Base-by-base conservation (phyloP, 2,797 vertebrate species). In the Alfaro cultratus region DNA sequence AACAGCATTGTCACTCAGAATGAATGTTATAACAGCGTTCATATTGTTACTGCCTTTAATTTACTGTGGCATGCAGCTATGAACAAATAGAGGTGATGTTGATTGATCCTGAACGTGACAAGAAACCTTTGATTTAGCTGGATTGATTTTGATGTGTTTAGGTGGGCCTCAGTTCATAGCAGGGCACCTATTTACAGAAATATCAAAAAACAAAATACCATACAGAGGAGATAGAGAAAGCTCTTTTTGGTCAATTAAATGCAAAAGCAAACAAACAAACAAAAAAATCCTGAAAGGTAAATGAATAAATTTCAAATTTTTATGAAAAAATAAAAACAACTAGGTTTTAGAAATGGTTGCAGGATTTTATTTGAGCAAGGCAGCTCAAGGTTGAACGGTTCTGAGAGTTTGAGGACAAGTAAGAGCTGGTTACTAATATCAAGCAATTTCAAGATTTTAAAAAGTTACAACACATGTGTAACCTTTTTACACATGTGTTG, bases 1-100 rank as follows among this genome's bases (percentile, higher is more conserved):
- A 79, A 75, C 60, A 72, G 23, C 73, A 36, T 75, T 85, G 88
- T 88, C 88, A 84, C 46, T 90, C 87, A 87, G 57, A 74, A 67
- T 80, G 46, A 82, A 15, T 36, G 55, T 72, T 70, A 81, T 34
- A 76, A 86, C 75, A 46, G n/a, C 72, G 75, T 71, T 45, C 80
- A 83, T 64, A 57, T 29, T 67, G 9, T 39, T 77, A 51, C 72
- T 75, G n/a, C 34, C 64, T 85, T 85, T 82, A 79, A 78, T 85
- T 74, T 57, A 80, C 39, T 76, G 73, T 83, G 79, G 47, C 78
- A 15, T 26, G 51, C 23, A 78, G 68, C 49, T 71, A 46, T 75
- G 67, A 74, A 57, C 26, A 74, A 60, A 77, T 62, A 72, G 23
- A 29, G 71, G 49, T 36, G 73, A 55, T 39, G 34, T 13, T 72